phyloP scores from a whole-genome alignment of 2,888 invertebrate genomes.

The Spilosoma lubricipeda region DNA sequence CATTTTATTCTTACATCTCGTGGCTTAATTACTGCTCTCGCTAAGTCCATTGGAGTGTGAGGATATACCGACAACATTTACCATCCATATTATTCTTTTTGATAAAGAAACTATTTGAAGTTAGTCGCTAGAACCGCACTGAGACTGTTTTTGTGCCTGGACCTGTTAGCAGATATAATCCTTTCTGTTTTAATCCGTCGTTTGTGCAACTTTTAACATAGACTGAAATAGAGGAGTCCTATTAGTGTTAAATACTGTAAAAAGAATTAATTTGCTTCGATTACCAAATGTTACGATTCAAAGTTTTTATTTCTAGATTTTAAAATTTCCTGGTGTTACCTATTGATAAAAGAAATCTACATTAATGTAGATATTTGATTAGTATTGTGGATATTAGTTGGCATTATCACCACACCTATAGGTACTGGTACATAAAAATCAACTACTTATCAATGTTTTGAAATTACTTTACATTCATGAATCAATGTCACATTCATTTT shows the following conservation, averaged over 20 bases:
- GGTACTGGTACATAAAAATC: background rate
- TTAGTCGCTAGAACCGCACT: background rate
- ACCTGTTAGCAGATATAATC: too few species aligned
- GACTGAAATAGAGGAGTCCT: background rate
- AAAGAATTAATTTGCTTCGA: too few species aligned
- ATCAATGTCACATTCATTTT: background rate
- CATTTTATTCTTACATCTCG: background rate
- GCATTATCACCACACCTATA: background rate
- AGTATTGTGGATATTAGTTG: background rate
- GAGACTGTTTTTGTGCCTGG: background rate
- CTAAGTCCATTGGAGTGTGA: background rate
- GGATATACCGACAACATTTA: constrained; percentile 18
- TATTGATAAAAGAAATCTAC: background rate
- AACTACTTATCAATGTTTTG: background rate
- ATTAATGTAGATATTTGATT: too few species aligned
- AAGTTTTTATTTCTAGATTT: background rate
- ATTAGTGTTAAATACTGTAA: too few species aligned
- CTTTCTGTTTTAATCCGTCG: background rate
- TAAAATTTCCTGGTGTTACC: background rate
- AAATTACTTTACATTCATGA: background rate
- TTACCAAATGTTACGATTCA: background rate
- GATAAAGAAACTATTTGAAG: background rate
- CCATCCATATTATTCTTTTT: too few species aligned
- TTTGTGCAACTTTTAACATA: background rate
- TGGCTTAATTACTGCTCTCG: background rate